Conservation (phyloP, 2,797 vertebrate species). For the Pangasius macronema region DNA sequence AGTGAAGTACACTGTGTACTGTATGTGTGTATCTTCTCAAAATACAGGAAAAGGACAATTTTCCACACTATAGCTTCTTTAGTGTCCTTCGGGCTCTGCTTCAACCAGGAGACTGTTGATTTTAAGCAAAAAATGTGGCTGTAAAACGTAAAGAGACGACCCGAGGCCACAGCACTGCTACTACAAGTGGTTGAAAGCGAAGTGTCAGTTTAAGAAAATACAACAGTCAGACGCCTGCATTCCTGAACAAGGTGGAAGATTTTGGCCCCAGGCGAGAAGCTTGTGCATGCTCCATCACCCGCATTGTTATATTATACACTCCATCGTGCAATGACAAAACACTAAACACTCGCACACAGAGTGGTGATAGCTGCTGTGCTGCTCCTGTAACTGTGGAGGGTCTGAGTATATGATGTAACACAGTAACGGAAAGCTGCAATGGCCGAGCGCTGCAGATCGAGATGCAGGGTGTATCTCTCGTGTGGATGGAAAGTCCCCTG, state of each 20-base stretch:
- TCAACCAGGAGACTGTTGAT: background rate
- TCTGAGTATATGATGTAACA: conserved; percentile 17
- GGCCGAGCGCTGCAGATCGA: background rate
- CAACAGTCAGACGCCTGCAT: conserved; percentile 19
- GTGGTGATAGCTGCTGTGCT: conserved; percentile 22
- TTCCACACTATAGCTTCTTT: background rate
- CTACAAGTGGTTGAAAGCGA: background rate
- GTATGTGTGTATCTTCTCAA: background rate
- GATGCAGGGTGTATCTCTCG: conserved; percentile 58
- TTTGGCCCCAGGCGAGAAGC: conserved; percentile 39
- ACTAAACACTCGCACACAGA: background rate
- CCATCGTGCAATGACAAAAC: conserved; percentile 46
- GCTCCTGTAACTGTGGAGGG: conserved; percentile 31
- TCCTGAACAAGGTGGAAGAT: conserved; percentile 49
- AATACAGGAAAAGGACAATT: background rate
- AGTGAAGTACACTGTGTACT: background rate
- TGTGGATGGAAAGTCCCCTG: conserved; percentile 86
- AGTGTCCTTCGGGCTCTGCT: background rate
- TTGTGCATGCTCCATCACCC: conserved; percentile 33
- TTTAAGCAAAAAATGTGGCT: background rate
- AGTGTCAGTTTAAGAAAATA: background rate
- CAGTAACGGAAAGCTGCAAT: background rate
- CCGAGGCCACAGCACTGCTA: background rate
- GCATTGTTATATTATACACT: conserved; percentile 51
- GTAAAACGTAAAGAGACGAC: background rate